Conservation (phyloP, 2,888 invertebrate species). For the Cristatella mucedo region DNA sequence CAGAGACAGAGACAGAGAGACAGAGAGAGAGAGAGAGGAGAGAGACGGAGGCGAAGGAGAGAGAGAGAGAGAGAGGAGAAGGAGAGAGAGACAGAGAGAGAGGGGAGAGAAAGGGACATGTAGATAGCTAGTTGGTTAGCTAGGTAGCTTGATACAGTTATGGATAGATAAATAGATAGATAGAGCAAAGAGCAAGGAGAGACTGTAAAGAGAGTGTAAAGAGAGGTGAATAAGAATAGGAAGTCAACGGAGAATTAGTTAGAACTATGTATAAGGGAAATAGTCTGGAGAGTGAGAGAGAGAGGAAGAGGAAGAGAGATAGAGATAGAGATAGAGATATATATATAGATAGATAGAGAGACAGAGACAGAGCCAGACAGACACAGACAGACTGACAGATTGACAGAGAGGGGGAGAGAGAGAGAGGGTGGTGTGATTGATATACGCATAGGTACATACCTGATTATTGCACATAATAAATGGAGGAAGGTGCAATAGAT, state of each 20-base stretch:
- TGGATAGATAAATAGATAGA: slow-evolving; percentile 5
- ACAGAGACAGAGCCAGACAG: background rate
- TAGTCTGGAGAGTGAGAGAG: slow-evolving; percentile 4
- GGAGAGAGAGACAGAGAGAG: background rate
- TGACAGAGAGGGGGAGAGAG: background rate
- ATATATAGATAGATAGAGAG: background rate
- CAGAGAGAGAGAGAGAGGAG: slow-evolving; percentile 9
- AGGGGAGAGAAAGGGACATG: background rate
- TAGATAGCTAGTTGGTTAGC: background rate
- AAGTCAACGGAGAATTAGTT: background rate
- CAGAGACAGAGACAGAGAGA: slow-evolving; percentile 13
- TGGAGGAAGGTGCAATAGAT: too few species aligned
- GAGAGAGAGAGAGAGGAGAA: background rate
- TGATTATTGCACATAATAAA: too few species aligned
- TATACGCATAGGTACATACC: too few species aligned
- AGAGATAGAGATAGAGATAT: background rate
- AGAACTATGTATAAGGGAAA: background rate
- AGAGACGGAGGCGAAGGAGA: background rate
- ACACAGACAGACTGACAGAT: background rate
- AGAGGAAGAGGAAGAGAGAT: slow-evolving; percentile 1
- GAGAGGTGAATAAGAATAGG: background rate
- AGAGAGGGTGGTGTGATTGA: too few species aligned
- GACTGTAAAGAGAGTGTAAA: background rate
- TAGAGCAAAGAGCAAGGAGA: slow-evolving; percentile 4
- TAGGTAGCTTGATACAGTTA: background rate